Evolutionary conservation across 2,888 invertebrate genomes (phyloP).

Genomic region (Pherbina coryleti): DNA sequence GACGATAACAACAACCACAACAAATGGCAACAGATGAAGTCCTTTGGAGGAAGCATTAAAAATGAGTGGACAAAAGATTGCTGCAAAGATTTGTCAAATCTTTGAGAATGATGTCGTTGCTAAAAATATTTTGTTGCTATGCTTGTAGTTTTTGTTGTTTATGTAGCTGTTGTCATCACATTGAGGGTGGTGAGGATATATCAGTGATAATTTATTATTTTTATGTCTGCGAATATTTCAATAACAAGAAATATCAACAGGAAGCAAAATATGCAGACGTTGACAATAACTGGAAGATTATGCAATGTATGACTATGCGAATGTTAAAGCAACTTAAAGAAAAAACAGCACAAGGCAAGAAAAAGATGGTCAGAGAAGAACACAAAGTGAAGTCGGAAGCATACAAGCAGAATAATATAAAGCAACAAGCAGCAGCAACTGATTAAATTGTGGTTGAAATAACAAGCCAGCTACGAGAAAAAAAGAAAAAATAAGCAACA

Average conservation of each 20-base stretch:
- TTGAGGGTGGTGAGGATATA: background rate
- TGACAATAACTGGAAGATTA: background rate
- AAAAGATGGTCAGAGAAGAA: constrained; percentile 25
- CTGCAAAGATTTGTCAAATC: background rate
- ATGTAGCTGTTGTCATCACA: constrained; percentile 7
- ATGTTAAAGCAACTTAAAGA: too few relatives aligned
- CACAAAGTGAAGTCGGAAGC: background rate
- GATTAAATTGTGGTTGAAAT: too few relatives aligned
- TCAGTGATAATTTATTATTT: background rate
- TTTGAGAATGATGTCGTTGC: background rate
- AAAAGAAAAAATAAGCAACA: too few relatives aligned
- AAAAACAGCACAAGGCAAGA: too few relatives aligned
- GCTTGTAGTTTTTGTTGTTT: background rate
- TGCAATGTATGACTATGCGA: too few relatives aligned
- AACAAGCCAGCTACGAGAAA: too few relatives aligned
- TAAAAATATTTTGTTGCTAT: background rate
- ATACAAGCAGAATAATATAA: too few relatives aligned
- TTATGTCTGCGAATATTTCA: background rate
- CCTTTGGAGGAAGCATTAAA: background rate
- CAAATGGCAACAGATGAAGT: background rate
- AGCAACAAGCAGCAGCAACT: too few relatives aligned
- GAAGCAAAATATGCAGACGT: background rate
- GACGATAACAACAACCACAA: background rate
- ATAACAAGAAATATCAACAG: background rate
- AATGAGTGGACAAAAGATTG: background rate